Evolutionary conservation across 37 sponge, comb jelly and placozoan genomes (phyloP).

Genomic region (Spongilla lacustris): DNA sequence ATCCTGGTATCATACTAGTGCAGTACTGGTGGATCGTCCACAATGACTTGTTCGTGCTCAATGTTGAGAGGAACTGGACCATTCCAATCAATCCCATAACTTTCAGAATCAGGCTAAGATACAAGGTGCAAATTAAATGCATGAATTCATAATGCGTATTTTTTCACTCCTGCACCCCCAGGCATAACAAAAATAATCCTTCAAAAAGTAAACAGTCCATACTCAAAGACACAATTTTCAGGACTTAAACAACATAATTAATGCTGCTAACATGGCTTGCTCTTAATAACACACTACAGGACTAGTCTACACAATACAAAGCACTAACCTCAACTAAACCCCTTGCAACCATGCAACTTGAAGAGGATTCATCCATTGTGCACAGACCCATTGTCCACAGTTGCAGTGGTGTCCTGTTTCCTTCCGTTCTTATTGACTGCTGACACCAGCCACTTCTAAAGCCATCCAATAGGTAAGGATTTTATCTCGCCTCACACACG

Average conservation of each 20-base stretch:
- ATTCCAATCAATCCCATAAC: constrained; percentile 48
- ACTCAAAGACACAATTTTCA: no score
- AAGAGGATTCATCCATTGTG: background rate
- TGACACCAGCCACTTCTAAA: constrained; percentile 52
- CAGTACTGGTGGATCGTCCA: constrained; percentile 5
- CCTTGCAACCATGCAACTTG: background rate
- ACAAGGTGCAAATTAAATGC: background rate
- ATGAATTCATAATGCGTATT: no score
- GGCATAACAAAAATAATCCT: no score
- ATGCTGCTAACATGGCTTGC: no score
- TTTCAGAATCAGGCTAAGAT: constrained; percentile 5
- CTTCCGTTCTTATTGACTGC: constrained; percentile 35
- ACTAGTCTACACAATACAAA: no score
- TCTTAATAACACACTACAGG: no score
- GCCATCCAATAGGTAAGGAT: constrained; percentile 4
- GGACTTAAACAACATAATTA: no score
- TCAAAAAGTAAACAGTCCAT: no score
- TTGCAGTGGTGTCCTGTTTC: constrained; percentile 57
- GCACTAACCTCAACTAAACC: constrained; percentile 4
- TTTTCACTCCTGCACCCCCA: no score
- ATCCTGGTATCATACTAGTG: background rate
- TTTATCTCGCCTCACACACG: no score
- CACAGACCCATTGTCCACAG: constrained; percentile 50
- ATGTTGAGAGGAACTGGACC: constrained; percentile 15
- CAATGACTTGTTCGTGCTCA: constrained; percentile 5